Evolutionary conservation across 2,888 invertebrate species (phyloP), one percentile per base, ranked within the genome.

Genomic region (Bibio marci): DNA sequence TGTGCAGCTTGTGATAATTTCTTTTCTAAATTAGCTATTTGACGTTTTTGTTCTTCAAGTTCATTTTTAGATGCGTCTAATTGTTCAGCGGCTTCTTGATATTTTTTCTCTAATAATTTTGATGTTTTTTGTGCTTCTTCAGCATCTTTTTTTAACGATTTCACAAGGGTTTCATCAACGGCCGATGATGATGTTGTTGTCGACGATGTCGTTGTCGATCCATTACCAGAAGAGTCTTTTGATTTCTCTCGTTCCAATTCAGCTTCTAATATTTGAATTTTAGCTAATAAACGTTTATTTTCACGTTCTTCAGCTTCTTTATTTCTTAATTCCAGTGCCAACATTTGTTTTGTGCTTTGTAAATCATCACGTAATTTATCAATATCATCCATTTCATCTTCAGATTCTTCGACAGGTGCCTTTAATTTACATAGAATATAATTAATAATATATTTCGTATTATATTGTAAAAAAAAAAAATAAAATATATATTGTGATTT

Each of bases 381-480:
- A 48, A 90, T 88, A 52, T 90, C 90, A 49, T 90, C 88, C 69
- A 87, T 73, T 53, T 88, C 88, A 54, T 88, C 87, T 13, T 71
- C 74, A 49, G 80, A 81, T 40, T 74, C 73, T 50, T 73, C 73
- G 49, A 75, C 72, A n/a, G 67, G 32, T 15, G 19, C 37, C 17
- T 32, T 6, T 32, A 32, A n/a, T n/a, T n/a, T n/a, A n/a, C n/a
- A n/a, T n/a, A n/a, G n/a, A n/a, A n/a, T n/a, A n/a, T n/a, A n/a
- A n/a, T n/a, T n/a, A n/a, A n/a, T n/a, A n/a, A n/a, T n/a, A n/a
- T n/a, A n/a, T n/a, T n/a, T n/a, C n/a, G n/a, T n/a, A n/a, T n/a
- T n/a, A n/a, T n/a, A n/a, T n/a, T n/a, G n/a, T n/a, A n/a, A n/a
- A n/a, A n/a, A n/a, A n/a, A n/a, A n/a, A n/a, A n/a, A n/a, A n/a